Evolutionary conservation across 2,888 invertebrate genomes (phyloP).

Genomic region (Zaprionus obscuricornis): DNA sequence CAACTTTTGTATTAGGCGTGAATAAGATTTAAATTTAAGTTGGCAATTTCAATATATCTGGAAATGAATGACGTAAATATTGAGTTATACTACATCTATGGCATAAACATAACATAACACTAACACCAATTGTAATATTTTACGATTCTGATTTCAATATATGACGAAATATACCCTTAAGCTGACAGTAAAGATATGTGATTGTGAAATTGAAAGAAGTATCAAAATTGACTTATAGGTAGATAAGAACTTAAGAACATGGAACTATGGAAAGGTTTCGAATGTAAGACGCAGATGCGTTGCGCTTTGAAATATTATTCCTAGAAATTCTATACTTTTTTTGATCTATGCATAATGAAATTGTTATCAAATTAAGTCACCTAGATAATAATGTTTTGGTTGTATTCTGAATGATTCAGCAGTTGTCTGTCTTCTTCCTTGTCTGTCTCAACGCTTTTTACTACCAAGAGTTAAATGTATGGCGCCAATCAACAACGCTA

Average conservation of each 20-base stretch:
- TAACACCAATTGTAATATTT: constrained; percentile 2
- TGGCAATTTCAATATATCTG: too few relatives aligned
- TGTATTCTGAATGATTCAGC: constrained; percentile 20
- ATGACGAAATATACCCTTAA: constrained; percentile 33
- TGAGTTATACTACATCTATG: too few relatives aligned
- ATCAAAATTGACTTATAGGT: constrained; percentile 30
- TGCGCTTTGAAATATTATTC: constrained; percentile 19
- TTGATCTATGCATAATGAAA: too few relatives aligned
- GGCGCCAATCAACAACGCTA: constrained; percentile 51
- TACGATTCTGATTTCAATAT: constrained; percentile 7
- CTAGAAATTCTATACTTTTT: constrained; percentile 17
- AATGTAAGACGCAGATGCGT: constrained; percentile 6
- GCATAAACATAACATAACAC: constrained; percentile 15
- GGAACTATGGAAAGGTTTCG: constrained; percentile 14
- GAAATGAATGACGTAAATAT: too few relatives aligned
- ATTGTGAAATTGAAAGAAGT: constrained; percentile 34
- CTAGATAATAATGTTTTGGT: background rate
- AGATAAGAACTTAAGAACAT: constrained; percentile 21
- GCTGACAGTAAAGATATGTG: background rate
- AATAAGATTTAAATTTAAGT: too few relatives aligned
- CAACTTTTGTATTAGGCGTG: too few relatives aligned
- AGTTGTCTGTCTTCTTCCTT: too few relatives aligned
- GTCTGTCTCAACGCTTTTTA: background rate
- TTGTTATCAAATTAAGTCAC: background rate
- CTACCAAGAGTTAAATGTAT: constrained; percentile 16